Evolutionary conservation across 2,888 invertebrate genomes (phyloP).

Genomic region (Macropis europaea): DNA sequence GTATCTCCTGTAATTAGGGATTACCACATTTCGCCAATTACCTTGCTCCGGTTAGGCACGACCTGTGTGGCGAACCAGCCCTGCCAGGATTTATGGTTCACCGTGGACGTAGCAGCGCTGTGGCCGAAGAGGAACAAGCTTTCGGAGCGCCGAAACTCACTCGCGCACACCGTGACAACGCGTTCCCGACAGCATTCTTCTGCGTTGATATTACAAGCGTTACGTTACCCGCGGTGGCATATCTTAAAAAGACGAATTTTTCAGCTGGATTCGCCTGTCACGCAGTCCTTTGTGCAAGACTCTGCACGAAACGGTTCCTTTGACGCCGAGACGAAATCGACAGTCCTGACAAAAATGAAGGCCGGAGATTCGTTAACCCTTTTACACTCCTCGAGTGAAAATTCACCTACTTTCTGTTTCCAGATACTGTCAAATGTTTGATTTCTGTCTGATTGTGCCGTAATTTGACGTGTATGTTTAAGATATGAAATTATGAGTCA

Average conservation of each 20-base stretch:
- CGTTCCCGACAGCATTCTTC: constrained; percentile 49
- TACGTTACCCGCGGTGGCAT: constrained; percentile 36
- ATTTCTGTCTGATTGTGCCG: too few relatives aligned
- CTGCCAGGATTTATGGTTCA: constrained; percentile 53
- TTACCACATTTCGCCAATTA: constrained; percentile 69
- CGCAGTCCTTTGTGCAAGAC: constrained; percentile 13
- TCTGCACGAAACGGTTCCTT: constrained; percentile 1
- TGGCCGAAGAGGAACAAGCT: constrained; percentile 51
- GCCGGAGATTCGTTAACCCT: too few relatives aligned
- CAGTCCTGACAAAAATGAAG: background rate
- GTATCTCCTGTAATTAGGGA: constrained; percentile 59
- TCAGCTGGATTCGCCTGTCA: background rate
- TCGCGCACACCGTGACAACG: constrained; percentile 29
- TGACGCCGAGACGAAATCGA: background rate
- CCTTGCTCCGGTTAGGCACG: constrained; percentile 55
- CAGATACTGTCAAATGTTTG: too few relatives aligned
- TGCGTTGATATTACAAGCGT: constrained; percentile 50
- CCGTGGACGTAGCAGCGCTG: constrained; percentile 35
- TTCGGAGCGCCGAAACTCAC: constrained; percentile 40
- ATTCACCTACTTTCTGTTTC: too few relatives aligned
- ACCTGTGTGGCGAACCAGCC: constrained; percentile 64
- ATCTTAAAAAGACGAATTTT: constrained; percentile 51
- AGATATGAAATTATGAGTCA: too few relatives aligned
- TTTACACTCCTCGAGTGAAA: too few relatives aligned
- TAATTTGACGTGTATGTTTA: too few relatives aligned